These are phyloP conservation scores for Caenorhabditis sp. DNA, from an alignment of 2,888 invertebrate species.

Conservation along the genomic window DNA sequence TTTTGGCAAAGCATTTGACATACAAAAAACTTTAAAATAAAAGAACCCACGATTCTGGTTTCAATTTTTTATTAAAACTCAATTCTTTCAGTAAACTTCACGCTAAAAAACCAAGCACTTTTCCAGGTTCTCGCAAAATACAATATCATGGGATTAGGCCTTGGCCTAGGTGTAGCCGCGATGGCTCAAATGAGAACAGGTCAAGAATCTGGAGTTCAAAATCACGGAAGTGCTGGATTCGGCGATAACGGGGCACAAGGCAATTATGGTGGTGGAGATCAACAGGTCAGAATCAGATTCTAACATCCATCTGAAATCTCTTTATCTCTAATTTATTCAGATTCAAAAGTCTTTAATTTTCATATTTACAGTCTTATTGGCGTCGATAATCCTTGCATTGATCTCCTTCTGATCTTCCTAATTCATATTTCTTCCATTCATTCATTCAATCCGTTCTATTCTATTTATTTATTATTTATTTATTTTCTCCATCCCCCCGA, in stretches of 20 bases:
- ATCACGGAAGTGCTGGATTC: slow-evolving; percentile 50
- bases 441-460: not conserved
- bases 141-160: slow-evolving; percentile 84
- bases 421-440: too few relatives aligned
- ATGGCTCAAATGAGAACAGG: slow-evolving; percentile 68
- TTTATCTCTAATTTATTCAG: not conserved
- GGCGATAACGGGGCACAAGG: slow-evolving; percentile 28
- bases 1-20: too few relatives aligned
- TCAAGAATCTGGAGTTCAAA: slow-evolving; percentile 33
- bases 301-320: not conserved
- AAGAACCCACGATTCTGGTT: too few relatives aligned
- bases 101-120: too few relatives aligned
- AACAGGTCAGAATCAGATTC: slow-evolving; percentile 18
- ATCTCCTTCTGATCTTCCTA: not conserved
- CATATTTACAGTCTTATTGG: slow-evolving; percentile 67
- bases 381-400: slow-evolving; percentile 44
- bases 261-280: not conserved
- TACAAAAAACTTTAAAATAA: too few relatives aligned
- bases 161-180: slow-evolving; percentile 71
- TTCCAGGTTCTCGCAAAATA: slow-evolving; percentile 85
- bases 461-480: not conserved
- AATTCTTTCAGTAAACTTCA: too few relatives aligned
- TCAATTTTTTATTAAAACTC: too few relatives aligned
- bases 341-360: slow-evolving; percentile 4
- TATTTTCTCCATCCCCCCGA: not conserved